Conservation (phyloP, 2,888 invertebrate species). For the Gibbula magus region DNA sequence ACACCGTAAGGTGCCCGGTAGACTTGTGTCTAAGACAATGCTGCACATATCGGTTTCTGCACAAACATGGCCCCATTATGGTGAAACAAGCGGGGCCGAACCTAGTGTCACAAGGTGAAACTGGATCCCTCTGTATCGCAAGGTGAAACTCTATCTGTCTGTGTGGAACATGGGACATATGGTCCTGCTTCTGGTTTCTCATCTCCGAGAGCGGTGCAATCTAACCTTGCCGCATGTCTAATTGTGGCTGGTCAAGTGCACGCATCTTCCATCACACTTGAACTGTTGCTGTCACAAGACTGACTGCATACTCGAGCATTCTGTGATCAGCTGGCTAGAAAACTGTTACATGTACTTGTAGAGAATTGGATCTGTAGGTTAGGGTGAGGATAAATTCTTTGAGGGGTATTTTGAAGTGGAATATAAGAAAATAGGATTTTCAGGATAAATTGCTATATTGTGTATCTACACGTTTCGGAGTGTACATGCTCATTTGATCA, state of each 20-base stretch:
- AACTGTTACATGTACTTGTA: too few relatives aligned
- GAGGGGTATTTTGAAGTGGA: too few relatives aligned
- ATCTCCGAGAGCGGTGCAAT: background rate
- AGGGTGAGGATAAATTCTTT: too few relatives aligned
- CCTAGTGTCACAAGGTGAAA: background rate
- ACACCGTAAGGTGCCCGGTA: background rate
- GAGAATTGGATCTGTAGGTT: too few relatives aligned
- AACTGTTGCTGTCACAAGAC: background rate
- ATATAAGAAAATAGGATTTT: too few relatives aligned
- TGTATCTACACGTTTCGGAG: too few relatives aligned
- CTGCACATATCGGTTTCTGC: background rate
- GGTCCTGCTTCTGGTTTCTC: background rate
- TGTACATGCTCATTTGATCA: too few relatives aligned
- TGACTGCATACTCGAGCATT: background rate
- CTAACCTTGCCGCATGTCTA: too few relatives aligned
- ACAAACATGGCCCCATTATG: background rate
- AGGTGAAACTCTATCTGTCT: background rate
- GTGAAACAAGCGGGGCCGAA: background rate
- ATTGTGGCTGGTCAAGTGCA: background rate
- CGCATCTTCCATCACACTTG: background rate
- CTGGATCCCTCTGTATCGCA: background rate
- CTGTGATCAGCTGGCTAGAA: too few relatives aligned
- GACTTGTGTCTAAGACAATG: conserved; percentile 5
- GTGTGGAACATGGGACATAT: background rate
- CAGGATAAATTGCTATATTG: too few relatives aligned